Percentiles rank a stretch among this genome's conserved stretches.
These are phyloP conservation scores for Coranthus polyacanthus DNA, from an alignment of 2,797 vertebrate species.

Conservation along the genomic window DNA sequence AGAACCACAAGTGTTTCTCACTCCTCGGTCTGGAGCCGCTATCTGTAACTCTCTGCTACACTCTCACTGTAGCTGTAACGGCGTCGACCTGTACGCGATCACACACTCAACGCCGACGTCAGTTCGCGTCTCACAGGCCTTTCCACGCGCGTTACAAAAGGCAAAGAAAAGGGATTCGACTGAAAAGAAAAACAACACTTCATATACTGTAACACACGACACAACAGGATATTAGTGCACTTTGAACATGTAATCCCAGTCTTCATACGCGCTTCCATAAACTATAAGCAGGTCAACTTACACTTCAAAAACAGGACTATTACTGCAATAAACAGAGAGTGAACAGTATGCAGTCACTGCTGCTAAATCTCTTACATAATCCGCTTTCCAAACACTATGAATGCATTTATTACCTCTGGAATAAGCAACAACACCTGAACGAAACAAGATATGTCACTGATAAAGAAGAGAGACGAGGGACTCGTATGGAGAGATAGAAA, in stretches of 20 bases:
- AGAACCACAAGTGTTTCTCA: conserved; percentile 52
- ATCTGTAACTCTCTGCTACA: conserved; percentile 34
- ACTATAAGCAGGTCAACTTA: not conserved
- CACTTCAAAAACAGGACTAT: not conserved
- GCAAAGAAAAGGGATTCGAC: conserved; percentile 1
- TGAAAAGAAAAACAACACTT: conserved; percentile 41
- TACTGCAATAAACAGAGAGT: conserved; percentile 25
- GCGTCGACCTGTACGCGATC: too few relatives aligned
- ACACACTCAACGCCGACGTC: conserved; percentile 33
- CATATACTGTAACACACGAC: conserved; percentile 57
- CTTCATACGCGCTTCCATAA: not conserved
- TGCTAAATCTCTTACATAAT: conserved; percentile 8
- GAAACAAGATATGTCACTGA: conserved; percentile 5
- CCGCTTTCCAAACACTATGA: conserved; percentile 24
- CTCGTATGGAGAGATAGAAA: not conserved
- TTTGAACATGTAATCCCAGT: conserved; percentile 10
- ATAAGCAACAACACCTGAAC: conserved; percentile 7
- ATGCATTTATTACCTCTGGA: conserved; percentile 9
- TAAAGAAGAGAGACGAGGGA: not conserved
- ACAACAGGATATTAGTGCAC: conserved; percentile 55
- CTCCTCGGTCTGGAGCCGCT: conserved; percentile 30
- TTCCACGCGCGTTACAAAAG: not conserved
- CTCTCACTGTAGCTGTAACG: conserved; percentile 27
- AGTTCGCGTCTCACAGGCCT: conserved; percentile 14
- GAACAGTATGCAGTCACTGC: conserved; percentile 7